These are phyloP conservation scores for Erebia palarica DNA, from an alignment of 2,888 invertebrate genomes.

Conservation along the genomic window DNA sequence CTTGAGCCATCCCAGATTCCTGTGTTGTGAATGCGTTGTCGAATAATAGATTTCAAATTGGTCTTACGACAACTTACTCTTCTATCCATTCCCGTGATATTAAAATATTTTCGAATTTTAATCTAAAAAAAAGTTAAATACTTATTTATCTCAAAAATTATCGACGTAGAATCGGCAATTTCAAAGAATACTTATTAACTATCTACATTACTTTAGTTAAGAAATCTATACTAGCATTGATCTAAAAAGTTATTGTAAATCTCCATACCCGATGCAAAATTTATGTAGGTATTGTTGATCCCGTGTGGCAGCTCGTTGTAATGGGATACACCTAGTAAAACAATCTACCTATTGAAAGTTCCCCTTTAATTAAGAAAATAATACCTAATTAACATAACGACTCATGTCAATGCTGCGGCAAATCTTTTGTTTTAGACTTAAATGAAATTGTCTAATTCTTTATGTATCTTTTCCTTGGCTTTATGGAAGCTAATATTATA, in stretches of 20 bases:
- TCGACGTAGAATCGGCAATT: not conserved
- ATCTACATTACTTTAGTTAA: not conserved
- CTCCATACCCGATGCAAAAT: too few relatives aligned
- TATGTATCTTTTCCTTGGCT: too few relatives aligned
- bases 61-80: not conserved
- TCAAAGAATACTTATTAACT: not conserved
- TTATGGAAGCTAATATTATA: too few relatives aligned
- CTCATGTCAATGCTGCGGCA: not conserved
- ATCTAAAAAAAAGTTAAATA: slow-evolving; percentile 12
- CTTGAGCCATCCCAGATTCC: slow-evolving; percentile 48
- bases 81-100: not conserved
- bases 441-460: too few relatives aligned
- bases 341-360: not conserved
- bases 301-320: too few relatives aligned
- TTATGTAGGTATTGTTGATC: too few relatives aligned
- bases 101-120: not conserved
- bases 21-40: slow-evolving; percentile 42
- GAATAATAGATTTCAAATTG: slow-evolving; percentile 40
- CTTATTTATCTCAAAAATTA: not conserved
- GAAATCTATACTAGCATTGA: not conserved
- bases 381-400: not conserved
- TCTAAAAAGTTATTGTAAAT: too few relatives aligned
- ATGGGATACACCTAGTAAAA: not conserved
- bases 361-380: not conserved
- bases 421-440: not conserved